Conservation (phyloP, 2,113 vertebrate species). For the Pyxicephalus adspersus region DNA sequence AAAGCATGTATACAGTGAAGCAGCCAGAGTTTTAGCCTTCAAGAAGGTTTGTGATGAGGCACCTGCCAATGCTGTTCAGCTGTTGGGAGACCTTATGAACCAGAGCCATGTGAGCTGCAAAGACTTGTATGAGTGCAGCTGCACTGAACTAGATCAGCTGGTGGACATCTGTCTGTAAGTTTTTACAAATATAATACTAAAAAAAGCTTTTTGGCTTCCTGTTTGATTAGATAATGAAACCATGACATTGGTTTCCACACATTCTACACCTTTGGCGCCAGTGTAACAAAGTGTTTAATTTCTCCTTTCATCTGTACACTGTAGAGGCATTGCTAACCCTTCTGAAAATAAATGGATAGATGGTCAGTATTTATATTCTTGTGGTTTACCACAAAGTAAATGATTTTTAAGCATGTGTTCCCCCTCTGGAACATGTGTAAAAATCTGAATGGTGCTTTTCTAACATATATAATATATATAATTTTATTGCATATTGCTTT, state of each 20-base stretch:
- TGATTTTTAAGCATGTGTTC: constrained; percentile 13
- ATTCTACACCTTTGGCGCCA: constrained; percentile 45
- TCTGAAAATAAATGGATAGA: constrained; percentile 44
- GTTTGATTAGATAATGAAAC: constrained; percentile 62
- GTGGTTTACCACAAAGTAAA: constrained; percentile 28
- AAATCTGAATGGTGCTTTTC: constrained; percentile 59
- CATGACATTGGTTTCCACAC: constrained; percentile 57
- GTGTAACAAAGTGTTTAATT: neutral
- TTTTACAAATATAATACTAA: neutral
- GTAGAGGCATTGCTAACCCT: neutral
- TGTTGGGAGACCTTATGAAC: constrained; percentile 92
- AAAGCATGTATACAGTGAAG: constrained; percentile 91
- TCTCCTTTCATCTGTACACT: neutral
- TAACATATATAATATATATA: constrained; percentile 50
- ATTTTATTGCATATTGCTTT: neutral
- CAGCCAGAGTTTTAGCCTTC: constrained; percentile 86
- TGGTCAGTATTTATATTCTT: constrained; percentile 55
- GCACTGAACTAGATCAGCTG: constrained; percentile 89
- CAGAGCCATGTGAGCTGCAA: constrained; percentile 92
- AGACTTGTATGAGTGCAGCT: constrained; percentile 95
- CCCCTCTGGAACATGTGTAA: constrained; percentile 22
- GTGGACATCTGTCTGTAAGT: constrained; percentile 94
- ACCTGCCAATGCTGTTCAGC: constrained; percentile 71
- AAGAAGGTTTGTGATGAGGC: constrained; percentile 81
- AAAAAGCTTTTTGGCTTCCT: constrained; percentile 55